phyloP scores from a whole-genome alignment of 2,113 vertebrate species.

The Sorex fumeus region DNA sequence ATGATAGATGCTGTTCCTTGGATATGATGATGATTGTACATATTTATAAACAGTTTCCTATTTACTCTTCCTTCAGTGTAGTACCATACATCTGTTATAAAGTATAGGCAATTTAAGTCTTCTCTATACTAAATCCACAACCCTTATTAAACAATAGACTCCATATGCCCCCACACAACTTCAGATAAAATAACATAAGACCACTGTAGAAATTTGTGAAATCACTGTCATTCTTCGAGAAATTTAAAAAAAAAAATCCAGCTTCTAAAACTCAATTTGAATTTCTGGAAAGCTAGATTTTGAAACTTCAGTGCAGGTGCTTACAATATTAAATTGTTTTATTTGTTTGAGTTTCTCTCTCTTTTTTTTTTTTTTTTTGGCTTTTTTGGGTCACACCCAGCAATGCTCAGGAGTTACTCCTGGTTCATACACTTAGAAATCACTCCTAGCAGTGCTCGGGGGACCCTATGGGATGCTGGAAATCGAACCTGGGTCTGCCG shows the following conservation, averaged over 20 bases:
- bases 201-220: slow-evolving; percentile 52
- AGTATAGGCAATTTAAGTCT: slow-evolving; percentile 16
- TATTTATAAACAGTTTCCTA: neutral
- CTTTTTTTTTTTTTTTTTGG: too few relatives aligned
- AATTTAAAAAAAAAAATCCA: slow-evolving; percentile 21
- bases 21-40: neutral
- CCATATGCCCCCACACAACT: neutral
- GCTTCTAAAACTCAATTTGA: slow-evolving; percentile 64
- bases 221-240: neutral
- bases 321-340: slow-evolving; percentile 28
- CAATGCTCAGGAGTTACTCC: too few relatives aligned
- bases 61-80: neutral
- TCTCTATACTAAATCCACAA: neutral
- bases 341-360: too few relatives aligned
- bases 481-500: too few relatives aligned
- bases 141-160: neutral
- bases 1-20: neutral
- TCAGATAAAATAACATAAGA: slow-evolving; percentile 55
- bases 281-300: slow-evolving; percentile 53
- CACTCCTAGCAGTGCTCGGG: too few relatives aligned
- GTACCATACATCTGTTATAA: slow-evolving; percentile 34
- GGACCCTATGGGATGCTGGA: too few relatives aligned
- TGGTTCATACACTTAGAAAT: too few relatives aligned
- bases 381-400: too few relatives aligned
- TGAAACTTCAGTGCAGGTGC: slow-evolving; percentile 53